Evolutionary conservation across 1,140 invertebrate genomes (phyloP), one percentile per base, ranked within the genome.

Genomic region (Calycopis cecrops): DNA sequence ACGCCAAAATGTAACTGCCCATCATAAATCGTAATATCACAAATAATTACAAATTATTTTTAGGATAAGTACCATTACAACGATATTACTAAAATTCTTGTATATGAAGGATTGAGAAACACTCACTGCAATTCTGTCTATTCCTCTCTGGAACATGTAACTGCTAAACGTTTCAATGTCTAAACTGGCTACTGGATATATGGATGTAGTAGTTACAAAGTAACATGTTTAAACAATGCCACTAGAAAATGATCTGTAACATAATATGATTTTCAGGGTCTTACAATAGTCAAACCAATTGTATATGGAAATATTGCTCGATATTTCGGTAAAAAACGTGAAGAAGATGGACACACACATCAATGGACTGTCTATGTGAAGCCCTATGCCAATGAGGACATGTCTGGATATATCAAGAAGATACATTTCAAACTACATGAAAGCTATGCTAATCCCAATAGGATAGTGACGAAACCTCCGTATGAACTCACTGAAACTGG

Each of bases 401-500:
- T 99, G 94, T 97, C 96, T 0, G 90, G 90, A 1, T 99, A 97
- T 86, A 93, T 99, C 0, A 99, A 99, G 81, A 98, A 99, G 88
- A 93, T 99, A 3, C 96, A 98, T 73, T 99, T 99, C 71, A 99
- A 99, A 87, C 85, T 99, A 0, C 98, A 99, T 76, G 98, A 99
- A 80, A 99, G 97, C 86, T 99, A 99, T 79, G 92, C 95, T 0
- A 99, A 99, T 87, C 95, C 94, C 7, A 98, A 97, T 78, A 90
- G 98, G 76, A 94, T 99, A 62, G 89, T 99, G 0, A 94, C 94
- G 0, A 97, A 98, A 79, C 97, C 97, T 3, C 98, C 98, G 0
- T 99, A 98, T 82, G 97, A 99, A 90, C 92, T 99, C 0, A 97
- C 94, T 0, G 99, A 99, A 89, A 99, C 98, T 50, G 99, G 98